Conservation (phyloP, 1,140 invertebrate genomes). For the Centruroides sculpturatus region DNA sequence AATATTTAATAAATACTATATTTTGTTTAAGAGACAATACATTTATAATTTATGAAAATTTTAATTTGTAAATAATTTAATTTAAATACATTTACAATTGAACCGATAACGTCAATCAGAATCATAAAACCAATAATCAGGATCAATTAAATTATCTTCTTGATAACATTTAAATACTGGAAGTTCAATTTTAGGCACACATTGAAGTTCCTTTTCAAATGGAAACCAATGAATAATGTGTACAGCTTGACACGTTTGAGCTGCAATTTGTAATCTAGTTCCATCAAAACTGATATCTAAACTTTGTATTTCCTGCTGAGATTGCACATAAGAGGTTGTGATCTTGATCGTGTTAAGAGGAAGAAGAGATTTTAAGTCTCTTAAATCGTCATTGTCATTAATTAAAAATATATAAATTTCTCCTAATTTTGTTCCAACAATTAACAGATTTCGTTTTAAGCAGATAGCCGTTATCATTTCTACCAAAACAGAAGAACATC, state of each 20-base stretch:
- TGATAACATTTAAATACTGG: too few species aligned
- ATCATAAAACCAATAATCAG: background rate
- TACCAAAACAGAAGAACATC: background rate
- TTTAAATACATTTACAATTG: too few species aligned
- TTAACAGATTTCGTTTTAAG: background rate
- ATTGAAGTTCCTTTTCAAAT: background rate
- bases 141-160: background rate
- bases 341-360: background rate
- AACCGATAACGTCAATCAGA: background rate
- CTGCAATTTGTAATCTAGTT: background rate
- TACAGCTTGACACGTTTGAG: background rate
- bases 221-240: background rate
- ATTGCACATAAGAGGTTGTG: background rate
- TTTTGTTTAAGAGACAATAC: too few species aligned
- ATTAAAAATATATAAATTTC: background rate
- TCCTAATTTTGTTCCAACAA: background rate
- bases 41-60: too few species aligned
- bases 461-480: background rate
- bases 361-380: background rate
- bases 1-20: too few species aligned
- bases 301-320: background rate
- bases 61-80: too few species aligned
- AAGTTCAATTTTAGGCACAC: background rate
- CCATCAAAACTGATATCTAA: background rate
- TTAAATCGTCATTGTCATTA: background rate